phyloP scores from a whole-genome alignment of 2,113 vertebrate genomes.

The Etheostoma spectabile region DNA sequence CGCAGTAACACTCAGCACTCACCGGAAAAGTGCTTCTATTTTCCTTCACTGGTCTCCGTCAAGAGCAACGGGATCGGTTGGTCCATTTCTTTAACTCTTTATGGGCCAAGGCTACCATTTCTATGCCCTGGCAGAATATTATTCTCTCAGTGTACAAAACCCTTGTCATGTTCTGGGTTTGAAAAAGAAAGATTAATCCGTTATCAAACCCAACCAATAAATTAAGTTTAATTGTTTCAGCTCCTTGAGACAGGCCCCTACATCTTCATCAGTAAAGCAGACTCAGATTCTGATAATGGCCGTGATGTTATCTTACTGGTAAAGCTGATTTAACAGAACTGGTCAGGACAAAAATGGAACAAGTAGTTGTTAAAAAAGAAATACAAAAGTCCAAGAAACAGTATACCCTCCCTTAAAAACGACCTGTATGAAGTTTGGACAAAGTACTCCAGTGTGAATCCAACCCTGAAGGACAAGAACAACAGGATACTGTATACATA shows the following conservation, averaged over 20 bases:
- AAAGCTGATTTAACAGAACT: constrained; percentile 15
- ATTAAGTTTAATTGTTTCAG: not conserved
- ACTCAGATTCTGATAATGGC: not conserved
- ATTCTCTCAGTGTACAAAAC: not conserved
- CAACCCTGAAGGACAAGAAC: constrained; percentile 21
- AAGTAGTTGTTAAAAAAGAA: constrained; percentile 2
- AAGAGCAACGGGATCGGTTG: no score
- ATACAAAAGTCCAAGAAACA: not conserved
- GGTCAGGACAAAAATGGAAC: constrained; percentile 6
- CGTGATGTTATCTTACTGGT: constrained; percentile 2
- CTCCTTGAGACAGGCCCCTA: not conserved
- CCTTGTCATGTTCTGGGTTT: not conserved
- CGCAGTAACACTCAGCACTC: no score
- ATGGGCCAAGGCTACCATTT: no score
- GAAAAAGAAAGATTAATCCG: not conserved
- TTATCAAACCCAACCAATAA: not conserved
- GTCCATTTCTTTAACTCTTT: no score
- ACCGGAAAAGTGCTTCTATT: no score
- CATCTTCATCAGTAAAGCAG: not conserved
- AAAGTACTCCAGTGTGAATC: constrained; percentile 29
- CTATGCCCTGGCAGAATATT: not conserved
- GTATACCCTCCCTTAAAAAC: not conserved
- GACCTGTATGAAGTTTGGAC: not conserved
- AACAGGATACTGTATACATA: constrained; percentile 10
- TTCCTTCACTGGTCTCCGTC: no score